A percentile compares a stretch with the other conserved stretches of the same genome.
phyloP scores from a whole-genome alignment of 2,797 vertebrate species.

The Oceanodroma leucorhoa region DNA sequence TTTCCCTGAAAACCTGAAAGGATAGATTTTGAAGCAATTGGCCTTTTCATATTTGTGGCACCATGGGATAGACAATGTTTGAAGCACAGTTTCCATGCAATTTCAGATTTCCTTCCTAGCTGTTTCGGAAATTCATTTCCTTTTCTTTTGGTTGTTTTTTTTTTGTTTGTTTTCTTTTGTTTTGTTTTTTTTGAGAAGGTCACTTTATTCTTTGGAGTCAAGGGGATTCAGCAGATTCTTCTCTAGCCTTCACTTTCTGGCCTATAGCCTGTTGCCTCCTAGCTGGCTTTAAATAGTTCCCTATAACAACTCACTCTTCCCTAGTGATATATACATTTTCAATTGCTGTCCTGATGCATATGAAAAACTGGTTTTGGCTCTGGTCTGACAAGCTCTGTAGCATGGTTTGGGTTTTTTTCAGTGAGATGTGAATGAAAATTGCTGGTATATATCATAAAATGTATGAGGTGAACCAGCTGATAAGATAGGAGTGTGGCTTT shows the following conservation, averaged over 20 bases:
- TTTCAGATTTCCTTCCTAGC: slow-evolving; percentile 41
- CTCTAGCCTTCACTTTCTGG: neutral
- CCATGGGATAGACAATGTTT: neutral
- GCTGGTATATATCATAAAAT: neutral
- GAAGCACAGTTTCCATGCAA: slow-evolving; percentile 38
- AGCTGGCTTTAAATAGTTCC: neutral
- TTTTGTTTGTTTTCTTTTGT: no score
- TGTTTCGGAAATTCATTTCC: neutral
- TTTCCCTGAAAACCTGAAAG: slow-evolving; percentile 16
- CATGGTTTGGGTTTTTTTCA: neutral
- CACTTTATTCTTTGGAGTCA: neutral
- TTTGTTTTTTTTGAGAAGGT: neutral
- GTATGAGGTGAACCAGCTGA: neutral
- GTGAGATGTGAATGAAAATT: neutral
- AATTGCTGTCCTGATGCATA: neutral
- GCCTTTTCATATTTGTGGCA: slow-evolving; percentile 10
- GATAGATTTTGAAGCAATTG: slow-evolving; percentile 25
- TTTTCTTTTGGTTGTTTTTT: neutral
- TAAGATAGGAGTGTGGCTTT: neutral
- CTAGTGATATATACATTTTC: neutral
- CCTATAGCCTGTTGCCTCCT: neutral
- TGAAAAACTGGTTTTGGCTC: neutral
- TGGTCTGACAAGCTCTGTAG: neutral
- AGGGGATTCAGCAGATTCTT: neutral
- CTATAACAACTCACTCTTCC: neutral